These are phyloP conservation scores for Diploscapter pachys DNA, from an alignment of 1,140 invertebrate species.

Conservation along the genomic window DNA sequence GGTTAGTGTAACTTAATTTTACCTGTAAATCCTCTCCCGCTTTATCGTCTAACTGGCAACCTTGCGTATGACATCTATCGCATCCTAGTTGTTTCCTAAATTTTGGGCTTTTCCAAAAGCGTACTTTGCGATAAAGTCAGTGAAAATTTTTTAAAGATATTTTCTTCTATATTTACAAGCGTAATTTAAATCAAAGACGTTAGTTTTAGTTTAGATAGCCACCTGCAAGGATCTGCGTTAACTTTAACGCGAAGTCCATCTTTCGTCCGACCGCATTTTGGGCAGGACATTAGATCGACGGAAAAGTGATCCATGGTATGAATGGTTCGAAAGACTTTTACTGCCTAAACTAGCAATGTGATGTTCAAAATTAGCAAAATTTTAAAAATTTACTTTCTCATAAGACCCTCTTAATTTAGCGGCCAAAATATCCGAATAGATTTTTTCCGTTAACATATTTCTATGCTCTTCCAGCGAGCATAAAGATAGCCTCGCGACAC, in stretches of 20 bases:
- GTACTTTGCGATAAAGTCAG: background rate
- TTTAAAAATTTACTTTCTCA: slow-evolving; percentile 41
- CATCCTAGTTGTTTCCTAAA: slow-evolving; percentile 54
- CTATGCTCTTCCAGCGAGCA: slow-evolving; percentile 48
- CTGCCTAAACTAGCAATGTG: slow-evolving; percentile 40
- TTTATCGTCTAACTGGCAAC: slow-evolving; percentile 51
- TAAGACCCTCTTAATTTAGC: slow-evolving; percentile 53
- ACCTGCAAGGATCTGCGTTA: slow-evolving; percentile 56
- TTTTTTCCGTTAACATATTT: slow-evolving; percentile 52
- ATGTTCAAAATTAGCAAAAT: background rate
- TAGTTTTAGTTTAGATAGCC: slow-evolving; percentile 10
- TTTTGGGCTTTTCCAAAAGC: background rate
- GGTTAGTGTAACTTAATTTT: slow-evolving; percentile 4
- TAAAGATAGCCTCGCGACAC: slow-evolving; percentile 50
- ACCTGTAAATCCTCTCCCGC: slow-evolving; percentile 24
- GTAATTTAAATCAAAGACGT: background rate
- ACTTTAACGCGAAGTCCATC: slow-evolving; percentile 52
- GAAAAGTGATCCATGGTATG: slow-evolving; percentile 57
- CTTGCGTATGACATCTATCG: slow-evolving; percentile 52
- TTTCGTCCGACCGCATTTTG: slow-evolving; percentile 47
- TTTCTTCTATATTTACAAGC: background rate
- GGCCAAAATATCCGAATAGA: slow-evolving; percentile 53
- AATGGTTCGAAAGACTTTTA: slow-evolving; percentile 55
- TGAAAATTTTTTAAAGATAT: background rate
- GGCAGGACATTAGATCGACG: slow-evolving; percentile 53